phyloP scores from a whole-genome alignment of 2,113 vertebrate genomes.

The Barbus barbus region DNA sequence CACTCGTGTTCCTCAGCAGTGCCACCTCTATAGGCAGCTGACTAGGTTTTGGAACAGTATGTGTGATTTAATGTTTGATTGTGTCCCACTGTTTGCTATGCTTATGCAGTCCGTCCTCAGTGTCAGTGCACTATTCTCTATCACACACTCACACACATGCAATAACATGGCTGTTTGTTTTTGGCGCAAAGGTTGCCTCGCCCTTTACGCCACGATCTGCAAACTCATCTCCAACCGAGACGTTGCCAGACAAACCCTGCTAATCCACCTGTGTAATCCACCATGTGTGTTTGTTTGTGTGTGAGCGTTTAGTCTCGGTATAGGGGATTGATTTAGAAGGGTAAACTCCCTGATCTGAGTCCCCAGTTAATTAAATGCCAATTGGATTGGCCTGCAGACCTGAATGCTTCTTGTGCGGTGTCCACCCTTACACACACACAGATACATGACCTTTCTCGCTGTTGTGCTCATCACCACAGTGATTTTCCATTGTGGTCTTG shows the following conservation, averaged over 20 bases:
- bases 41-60: background rate
- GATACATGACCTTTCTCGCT: constrained; percentile 48
- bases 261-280: constrained; percentile 51
- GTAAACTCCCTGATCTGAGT: constrained; percentile 53
- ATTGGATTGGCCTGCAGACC: constrained; percentile 55
- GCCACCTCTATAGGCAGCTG: background rate
- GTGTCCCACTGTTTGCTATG: constrained; percentile 18
- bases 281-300: constrained; percentile 40
- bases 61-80: background rate
- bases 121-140: constrained; percentile 19
- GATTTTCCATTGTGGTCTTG: constrained; percentile 31
- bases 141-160: constrained; percentile 19
- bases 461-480: constrained; percentile 38
- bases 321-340: constrained; percentile 52
- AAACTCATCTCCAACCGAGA: constrained; percentile 37
- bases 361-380: constrained; percentile 60
- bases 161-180: constrained; percentile 18
- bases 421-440: constrained; percentile 17
- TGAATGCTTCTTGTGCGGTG: constrained; percentile 46
- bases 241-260: constrained; percentile 43
- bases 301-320: constrained; percentile 44
- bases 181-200: constrained; percentile 46
- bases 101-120: background rate
- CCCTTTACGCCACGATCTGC: constrained; percentile 45
- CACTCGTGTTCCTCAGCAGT: background rate